phyloP scores from a whole-genome alignment of 2,113 vertebrate genomes.

The Microtus ochrogaster region DNA sequence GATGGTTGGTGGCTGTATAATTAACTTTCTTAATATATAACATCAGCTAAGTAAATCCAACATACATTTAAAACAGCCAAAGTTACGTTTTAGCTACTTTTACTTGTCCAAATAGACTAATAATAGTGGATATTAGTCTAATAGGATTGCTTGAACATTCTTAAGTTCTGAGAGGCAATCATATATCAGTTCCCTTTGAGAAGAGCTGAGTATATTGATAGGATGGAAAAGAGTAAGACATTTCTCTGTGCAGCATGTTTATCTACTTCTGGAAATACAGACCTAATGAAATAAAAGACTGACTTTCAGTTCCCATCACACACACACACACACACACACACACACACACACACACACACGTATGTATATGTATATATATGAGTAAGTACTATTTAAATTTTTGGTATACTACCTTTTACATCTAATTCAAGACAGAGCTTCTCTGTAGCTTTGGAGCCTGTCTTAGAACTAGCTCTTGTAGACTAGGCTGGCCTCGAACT shows the following conservation, averaged over 20 bases:
- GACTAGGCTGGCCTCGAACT: too few species aligned
- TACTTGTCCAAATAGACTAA: not conserved
- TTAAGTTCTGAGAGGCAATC: conserved; percentile 21
- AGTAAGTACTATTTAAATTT: conserved; percentile 25
- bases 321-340: too few species aligned
- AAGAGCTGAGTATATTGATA: not conserved
- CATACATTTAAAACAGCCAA: conserved; percentile 40
- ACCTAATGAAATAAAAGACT: conserved; percentile 18
- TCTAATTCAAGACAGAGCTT: not conserved
- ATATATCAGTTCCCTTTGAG: not conserved
- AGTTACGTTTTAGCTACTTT: not conserved
- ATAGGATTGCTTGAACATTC: not conserved
- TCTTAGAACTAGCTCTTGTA: too few species aligned
- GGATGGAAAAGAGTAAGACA: conserved; percentile 3
- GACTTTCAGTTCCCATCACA: conserved; percentile 2
- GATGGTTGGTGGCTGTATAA: not conserved
- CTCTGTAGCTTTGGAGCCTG: too few species aligned
- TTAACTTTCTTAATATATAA: conserved; percentile 45
- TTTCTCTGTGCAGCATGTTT: not conserved
- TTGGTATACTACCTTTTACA: conserved; percentile 12
- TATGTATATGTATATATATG: not conserved
- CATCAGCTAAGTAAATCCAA: conserved; percentile 13
- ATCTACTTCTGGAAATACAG: not conserved
- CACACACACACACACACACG: not conserved
- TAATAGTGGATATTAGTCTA: not conserved